Evolutionary conservation across 2,797 vertebrate genomes (phyloP).

Genomic region (Epinephelus awoara): DNA sequence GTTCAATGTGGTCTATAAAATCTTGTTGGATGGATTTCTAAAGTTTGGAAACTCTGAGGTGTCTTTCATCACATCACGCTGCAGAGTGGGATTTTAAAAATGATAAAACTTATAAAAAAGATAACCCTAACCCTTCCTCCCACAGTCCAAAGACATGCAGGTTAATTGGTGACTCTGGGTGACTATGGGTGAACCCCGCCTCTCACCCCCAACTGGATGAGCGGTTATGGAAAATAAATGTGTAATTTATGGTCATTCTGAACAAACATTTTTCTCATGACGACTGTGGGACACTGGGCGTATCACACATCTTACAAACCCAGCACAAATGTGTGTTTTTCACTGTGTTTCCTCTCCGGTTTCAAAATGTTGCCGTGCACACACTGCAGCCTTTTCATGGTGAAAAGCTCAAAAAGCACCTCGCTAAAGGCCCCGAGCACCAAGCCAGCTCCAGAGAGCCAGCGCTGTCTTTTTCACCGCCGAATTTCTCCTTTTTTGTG

Average conservation of each 20-base stretch:
- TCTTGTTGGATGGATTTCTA: too few relatives aligned
- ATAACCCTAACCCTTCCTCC: too few relatives aligned
- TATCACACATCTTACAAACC: background rate
- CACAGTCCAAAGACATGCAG: too few relatives aligned
- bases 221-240: too few relatives aligned
- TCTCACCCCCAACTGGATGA: too few relatives aligned
- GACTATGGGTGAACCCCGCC: background rate
- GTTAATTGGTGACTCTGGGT: too few relatives aligned
- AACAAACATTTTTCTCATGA: background rate
- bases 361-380: background rate
- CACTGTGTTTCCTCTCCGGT: background rate
- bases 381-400: slow-evolving; percentile 7
- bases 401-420: slow-evolving; percentile 7
- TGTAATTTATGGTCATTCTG: too few relatives aligned
- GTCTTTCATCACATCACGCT: background rate
- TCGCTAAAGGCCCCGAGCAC: background rate
- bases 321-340: background rate
- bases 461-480: slow-evolving; percentile 1
- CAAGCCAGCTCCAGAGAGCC: background rate
- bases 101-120: too few relatives aligned
- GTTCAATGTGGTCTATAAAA: too few relatives aligned
- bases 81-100: background rate
- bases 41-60: too few relatives aligned
- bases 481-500: background rate
- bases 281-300: too few relatives aligned